Percentiles rank a stretch among this genome's conserved stretches.
Evolutionary conservation across 2,888 invertebrate genomes (phyloP).

Genomic region (Brachylomia viminalis): DNA sequence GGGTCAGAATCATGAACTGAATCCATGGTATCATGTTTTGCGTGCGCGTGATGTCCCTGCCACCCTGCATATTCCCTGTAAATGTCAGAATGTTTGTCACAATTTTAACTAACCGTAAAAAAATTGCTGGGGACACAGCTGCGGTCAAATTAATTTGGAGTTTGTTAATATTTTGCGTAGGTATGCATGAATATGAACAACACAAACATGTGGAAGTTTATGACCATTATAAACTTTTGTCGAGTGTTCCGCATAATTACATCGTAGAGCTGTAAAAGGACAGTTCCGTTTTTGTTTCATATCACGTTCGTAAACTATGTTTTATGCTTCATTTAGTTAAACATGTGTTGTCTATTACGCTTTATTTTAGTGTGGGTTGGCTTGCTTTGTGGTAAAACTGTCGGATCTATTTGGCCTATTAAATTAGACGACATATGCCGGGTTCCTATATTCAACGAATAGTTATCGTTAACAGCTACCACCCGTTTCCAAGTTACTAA

Average conservation of each 20-base stretch:
- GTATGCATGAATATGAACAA: slow-evolving; percentile 47
- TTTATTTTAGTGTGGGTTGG: slow-evolving; percentile 23
- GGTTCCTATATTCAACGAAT: too few species aligned
- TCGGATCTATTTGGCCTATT: slow-evolving; percentile 44
- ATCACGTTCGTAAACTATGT: slow-evolving; percentile 28
- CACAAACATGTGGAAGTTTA: slow-evolving; percentile 56
- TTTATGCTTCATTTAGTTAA: slow-evolving; percentile 24
- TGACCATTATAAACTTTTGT: slow-evolving; percentile 62
- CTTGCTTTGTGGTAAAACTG: slow-evolving; percentile 51
- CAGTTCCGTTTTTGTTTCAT: slow-evolving; percentile 54
- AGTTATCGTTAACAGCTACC: too few species aligned
- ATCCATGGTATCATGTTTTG: too few species aligned
- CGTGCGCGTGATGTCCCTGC: too few species aligned
- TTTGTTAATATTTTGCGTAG: slow-evolving; percentile 58
- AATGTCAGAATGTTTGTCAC: slow-evolving; percentile 14
- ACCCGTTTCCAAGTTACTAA: too few species aligned
- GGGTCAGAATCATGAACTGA: too few species aligned
- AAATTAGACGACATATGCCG: slow-evolving; percentile 66
- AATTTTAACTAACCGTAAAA: slow-evolving; percentile 45
- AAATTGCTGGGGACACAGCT: slow-evolving; percentile 39
- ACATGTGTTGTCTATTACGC: slow-evolving; percentile 38
- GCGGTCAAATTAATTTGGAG: slow-evolving; percentile 64
- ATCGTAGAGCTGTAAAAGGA: slow-evolving; percentile 43
- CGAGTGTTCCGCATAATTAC: slow-evolving; percentile 57
- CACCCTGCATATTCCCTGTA: background rate